These are phyloP conservation scores for Dasypolia templi DNA, from an alignment of 2,888 invertebrate species.

Conservation along the genomic window DNA sequence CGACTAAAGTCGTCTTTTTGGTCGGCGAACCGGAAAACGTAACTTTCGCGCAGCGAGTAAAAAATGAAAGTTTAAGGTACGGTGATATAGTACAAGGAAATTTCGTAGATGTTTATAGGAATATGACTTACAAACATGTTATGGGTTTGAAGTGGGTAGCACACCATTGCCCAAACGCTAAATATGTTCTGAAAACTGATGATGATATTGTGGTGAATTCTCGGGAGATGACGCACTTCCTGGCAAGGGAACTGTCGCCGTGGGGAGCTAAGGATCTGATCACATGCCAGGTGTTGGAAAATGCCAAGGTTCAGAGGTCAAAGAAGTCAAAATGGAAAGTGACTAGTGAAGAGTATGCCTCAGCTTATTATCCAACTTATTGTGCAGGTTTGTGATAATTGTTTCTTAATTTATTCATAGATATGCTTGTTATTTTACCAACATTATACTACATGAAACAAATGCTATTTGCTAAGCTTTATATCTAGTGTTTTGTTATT, in stretches of 20 bases:
- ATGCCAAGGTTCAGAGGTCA: constrained; percentile 90
- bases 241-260: constrained; percentile 90
- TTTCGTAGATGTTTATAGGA: constrained; percentile 94
- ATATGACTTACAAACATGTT: constrained; percentile 96
- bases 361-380: constrained; percentile 92
- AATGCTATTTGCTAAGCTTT: too few species aligned
- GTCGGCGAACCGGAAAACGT: constrained; percentile 87
- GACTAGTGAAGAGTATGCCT: constrained; percentile 92
- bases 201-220: constrained; percentile 95
- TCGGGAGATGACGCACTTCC: constrained; percentile 90
- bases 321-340: constrained; percentile 95
- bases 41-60: constrained; percentile 79
- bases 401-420: background rate
- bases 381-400: constrained; percentile 91
- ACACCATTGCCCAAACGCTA: constrained; percentile 92
- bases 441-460: background rate
- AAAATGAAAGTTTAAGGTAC: constrained; percentile 89
- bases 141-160: constrained; percentile 95
- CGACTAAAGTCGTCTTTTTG: constrained; percentile 92
- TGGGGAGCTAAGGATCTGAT: constrained; percentile 91
- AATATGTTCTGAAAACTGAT: constrained; percentile 93
- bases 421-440: background rate
- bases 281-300: constrained; percentile 90
- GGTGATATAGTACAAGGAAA: constrained; percentile 94
- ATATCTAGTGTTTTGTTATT: background rate